Conservation (phyloP, 2,888 invertebrate genomes). For the Mechanitis mazaeus region DNA sequence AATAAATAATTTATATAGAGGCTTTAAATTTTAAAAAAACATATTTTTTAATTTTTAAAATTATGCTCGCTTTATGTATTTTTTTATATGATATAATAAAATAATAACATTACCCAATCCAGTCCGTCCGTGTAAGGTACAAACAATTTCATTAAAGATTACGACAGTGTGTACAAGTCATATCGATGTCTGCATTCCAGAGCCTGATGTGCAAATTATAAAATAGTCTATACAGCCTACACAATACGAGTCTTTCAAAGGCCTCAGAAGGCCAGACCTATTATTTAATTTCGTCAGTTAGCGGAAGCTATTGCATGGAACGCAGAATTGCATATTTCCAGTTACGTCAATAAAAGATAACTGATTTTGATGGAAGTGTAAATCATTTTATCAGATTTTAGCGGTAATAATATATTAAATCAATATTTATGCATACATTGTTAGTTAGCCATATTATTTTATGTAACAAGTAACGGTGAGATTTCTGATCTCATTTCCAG, state of each 20-base stretch:
- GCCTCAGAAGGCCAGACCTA: slow-evolving; percentile 25
- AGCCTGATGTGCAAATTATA: slow-evolving; percentile 11
- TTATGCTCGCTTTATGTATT: no score
- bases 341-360: slow-evolving; percentile 29
- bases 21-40: no score
- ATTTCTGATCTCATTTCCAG: not conserved
- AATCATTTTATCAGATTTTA: slow-evolving; percentile 15
- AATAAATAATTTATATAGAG: no score
- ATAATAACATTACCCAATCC: not conserved
- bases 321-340: slow-evolving; percentile 35
- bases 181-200: slow-evolving; percentile 35
- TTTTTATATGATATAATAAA: not conserved
- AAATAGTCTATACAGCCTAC: slow-evolving; percentile 11
- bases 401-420: not conserved
- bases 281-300: slow-evolving; percentile 40
- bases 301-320: slow-evolving; percentile 38
- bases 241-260: slow-evolving; percentile 12
- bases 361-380: slow-evolving; percentile 16
- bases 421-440: no score
- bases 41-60: no score
- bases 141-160: slow-evolving; percentile 28
- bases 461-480: not conserved
- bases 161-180: slow-evolving; percentile 25
- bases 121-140: slow-evolving; percentile 14
- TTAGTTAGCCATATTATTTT: no score